phyloP scores from a whole-genome alignment of 2,797 vertebrate species.

The Danio albolineatus region DNA sequence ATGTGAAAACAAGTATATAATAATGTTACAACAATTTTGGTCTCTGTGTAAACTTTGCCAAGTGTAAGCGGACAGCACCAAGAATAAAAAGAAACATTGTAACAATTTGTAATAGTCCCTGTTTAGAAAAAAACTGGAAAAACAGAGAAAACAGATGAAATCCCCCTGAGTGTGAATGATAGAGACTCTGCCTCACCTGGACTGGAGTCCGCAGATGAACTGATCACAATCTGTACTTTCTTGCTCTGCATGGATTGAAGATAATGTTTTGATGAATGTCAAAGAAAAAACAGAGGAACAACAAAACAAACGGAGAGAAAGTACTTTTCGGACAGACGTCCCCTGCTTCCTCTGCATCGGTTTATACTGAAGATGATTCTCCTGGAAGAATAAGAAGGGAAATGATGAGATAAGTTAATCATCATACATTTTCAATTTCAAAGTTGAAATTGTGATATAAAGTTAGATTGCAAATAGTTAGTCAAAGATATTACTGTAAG shows the following conservation, averaged over 20 bases:
- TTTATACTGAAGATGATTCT: constrained; percentile 19
- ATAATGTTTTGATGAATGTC: neutral
- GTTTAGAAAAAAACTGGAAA: too few relatives aligned
- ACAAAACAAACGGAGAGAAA: neutral
- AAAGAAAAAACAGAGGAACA: neutral
- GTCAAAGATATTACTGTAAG: too few relatives aligned
- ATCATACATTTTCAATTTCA: too few relatives aligned
- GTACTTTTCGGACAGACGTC: constrained; percentile 24
- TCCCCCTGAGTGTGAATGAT: neutral
- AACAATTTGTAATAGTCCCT: too few relatives aligned
- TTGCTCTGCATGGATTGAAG: constrained; percentile 52
- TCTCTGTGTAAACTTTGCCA: too few relatives aligned
- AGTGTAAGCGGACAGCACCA: too few relatives aligned
- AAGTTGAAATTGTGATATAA: too few relatives aligned
- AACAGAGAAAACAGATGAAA: too few relatives aligned
- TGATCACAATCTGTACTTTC: constrained; percentile 15
- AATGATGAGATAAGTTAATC: neutral
- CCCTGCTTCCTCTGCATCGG: neutral
- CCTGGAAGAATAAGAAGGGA: constrained; percentile 16
- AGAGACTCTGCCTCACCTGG: constrained; percentile 57
- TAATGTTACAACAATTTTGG: too few relatives aligned
- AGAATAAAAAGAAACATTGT: too few relatives aligned
- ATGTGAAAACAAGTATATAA: too few relatives aligned
- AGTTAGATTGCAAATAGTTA: too few relatives aligned
- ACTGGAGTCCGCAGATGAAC: neutral